Percentiles rank a stretch among this genome's conserved stretches.
These are phyloP conservation scores for Trichopoda pennipes DNA, from an alignment of 2,888 invertebrate species.

Conservation along the genomic window DNA sequence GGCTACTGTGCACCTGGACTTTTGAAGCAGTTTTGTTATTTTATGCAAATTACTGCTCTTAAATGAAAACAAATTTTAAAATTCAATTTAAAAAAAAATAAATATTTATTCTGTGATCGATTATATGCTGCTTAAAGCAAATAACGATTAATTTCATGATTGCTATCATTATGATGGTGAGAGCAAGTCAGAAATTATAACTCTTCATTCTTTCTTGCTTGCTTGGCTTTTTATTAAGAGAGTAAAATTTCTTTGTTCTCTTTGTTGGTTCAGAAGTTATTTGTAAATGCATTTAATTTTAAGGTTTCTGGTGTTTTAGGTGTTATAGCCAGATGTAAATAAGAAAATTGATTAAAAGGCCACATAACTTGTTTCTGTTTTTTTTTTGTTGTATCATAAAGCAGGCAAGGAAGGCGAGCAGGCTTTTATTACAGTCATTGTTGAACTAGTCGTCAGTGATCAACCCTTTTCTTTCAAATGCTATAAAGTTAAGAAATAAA, in stretches of 20 bases:
- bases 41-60: too few relatives aligned
- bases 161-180: not conserved
- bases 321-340: not conserved
- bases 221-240: not conserved
- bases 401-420: not conserved
- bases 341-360: slow-evolving; percentile 30
- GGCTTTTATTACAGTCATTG: slow-evolving; percentile 34
- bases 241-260: slow-evolving; percentile 1
- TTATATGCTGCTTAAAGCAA: not conserved
- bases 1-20: too few relatives aligned
- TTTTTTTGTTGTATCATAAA: slow-evolving; percentile 1
- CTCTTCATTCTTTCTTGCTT: too few relatives aligned
- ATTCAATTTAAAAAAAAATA: too few relatives aligned
- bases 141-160: not conserved
- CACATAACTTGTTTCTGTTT: slow-evolving; percentile 27
- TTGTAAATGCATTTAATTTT: slow-evolving; percentile 55
- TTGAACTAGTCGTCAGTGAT: slow-evolving; percentile 35
- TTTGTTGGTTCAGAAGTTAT: slow-evolving; percentile 39
- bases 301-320: slow-evolving; percentile 25
- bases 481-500: slow-evolving; percentile 34
- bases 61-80: too few relatives aligned
- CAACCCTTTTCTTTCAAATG: slow-evolving; percentile 31
- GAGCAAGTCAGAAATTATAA: not conserved
- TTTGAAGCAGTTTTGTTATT: too few relatives aligned
- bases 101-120: too few relatives aligned